Evolutionary conservation across 2,797 vertebrate species (phyloP).

Genomic region (Thunnus albacares): DNA sequence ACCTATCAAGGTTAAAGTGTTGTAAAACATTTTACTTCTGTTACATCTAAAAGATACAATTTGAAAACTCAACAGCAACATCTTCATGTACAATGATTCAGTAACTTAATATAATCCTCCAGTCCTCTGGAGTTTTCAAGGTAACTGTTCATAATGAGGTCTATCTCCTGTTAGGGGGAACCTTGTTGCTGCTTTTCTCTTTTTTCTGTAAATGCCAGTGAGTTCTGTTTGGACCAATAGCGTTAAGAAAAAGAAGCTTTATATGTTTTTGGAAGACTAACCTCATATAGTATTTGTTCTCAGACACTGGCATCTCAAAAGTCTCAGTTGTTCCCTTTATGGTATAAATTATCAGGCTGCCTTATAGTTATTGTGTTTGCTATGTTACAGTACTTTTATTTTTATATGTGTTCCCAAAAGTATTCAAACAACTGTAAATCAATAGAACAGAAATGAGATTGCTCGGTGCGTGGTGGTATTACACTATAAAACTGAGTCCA

Average conservation of each 20-base stretch:
- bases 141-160: neutral
- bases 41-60: neutral
- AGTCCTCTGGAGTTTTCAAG: neutral
- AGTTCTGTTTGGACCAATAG: neutral
- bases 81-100: neutral
- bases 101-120: neutral
- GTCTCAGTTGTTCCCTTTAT: neutral
- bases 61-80: neutral
- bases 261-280: neutral
- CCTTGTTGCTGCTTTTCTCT: conserved; percentile 1
- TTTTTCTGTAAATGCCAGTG: neutral
- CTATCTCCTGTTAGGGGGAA: neutral
- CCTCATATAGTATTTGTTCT: neutral
- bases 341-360: neutral
- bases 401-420: neutral
- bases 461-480: neutral
- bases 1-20: neutral
- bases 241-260: neutral
- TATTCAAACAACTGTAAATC: conserved; percentile 1
- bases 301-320: neutral
- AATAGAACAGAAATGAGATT: conserved; percentile 17
- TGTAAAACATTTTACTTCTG: neutral
- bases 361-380: neutral
- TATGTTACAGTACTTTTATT: neutral
- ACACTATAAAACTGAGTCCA: conserved; percentile 49